Evolutionary conservation across 2,888 invertebrate species (phyloP).

Genomic region (Xylocampa areola): DNA sequence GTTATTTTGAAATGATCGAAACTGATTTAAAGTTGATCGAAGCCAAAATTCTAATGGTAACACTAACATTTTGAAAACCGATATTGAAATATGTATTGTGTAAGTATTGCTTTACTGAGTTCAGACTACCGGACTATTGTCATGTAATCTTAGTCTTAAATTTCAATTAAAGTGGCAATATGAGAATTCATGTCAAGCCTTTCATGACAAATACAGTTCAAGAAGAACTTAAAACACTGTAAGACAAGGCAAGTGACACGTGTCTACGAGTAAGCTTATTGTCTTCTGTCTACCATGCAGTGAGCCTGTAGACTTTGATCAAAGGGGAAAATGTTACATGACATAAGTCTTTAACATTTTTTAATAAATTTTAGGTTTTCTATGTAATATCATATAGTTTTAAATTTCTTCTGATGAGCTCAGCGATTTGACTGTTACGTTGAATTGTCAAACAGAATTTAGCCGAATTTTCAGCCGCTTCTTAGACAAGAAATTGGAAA

Average conservation of each 20-base stretch:
- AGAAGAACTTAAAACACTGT: neutral
- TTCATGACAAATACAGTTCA: neutral
- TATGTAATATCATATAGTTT: conserved; percentile 7
- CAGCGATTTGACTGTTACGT: conserved; percentile 5
- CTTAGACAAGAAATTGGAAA: neutral
- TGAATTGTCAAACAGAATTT: neutral
- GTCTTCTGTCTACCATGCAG: conserved; percentile 10
- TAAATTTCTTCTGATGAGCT: conserved; percentile 8
- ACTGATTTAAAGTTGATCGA: no score
- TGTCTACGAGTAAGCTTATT: neutral
- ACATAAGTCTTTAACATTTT: conserved; percentile 6
- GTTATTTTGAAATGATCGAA: no score
- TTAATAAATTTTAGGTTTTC: neutral
- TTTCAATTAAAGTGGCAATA: no score
- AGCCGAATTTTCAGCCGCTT: neutral
- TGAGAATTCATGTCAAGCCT: neutral
- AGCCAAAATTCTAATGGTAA: no score
- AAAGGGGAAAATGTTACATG: conserved; percentile 1
- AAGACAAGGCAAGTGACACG: conserved; percentile 1
- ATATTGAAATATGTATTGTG: no score
- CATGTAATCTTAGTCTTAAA: no score
- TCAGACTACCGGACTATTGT: no score
- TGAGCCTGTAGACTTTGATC: conserved; percentile 10
- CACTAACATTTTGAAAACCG: no score
- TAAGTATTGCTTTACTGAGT: no score